These are phyloP conservation scores for Caenorhabditis plicata DNA, from an alignment of 2,888 invertebrate species.

Conservation along the genomic window DNA sequence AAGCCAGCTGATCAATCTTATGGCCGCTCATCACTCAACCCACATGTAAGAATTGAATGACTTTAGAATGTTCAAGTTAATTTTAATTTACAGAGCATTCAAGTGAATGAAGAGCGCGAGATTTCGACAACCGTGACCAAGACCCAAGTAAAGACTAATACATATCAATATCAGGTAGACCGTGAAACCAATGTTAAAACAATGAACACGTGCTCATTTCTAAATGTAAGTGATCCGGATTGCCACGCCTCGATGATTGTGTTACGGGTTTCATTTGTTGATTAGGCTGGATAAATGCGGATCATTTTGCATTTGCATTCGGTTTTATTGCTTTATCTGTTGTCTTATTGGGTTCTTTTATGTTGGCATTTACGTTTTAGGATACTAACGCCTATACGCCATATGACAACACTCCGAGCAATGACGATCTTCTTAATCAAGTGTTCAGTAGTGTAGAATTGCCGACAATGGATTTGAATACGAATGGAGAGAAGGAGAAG, in stretches of 20 bases:
- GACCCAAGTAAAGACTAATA: conserved; percentile 9
- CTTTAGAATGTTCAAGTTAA: neutral
- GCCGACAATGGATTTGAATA: conserved; percentile 7
- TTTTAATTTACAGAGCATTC: conserved; percentile 39
- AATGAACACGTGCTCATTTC: conserved; percentile 23
- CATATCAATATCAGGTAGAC: conserved; percentile 28
- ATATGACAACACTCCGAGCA: conserved; percentile 13
- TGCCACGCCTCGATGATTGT: neutral
- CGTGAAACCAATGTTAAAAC: neutral
- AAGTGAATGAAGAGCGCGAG: conserved; percentile 40
- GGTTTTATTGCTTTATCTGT: conserved; percentile 1
- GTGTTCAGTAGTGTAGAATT: conserved; percentile 36
- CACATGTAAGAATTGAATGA: conserved; percentile 28
- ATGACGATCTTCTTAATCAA: conserved; percentile 42
- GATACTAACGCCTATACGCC: conserved; percentile 3
- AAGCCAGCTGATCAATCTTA: conserved; percentile 1
- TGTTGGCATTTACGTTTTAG: neutral
- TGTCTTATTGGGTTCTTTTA: neutral
- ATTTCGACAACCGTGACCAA: conserved; percentile 14
- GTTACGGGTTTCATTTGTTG: neutral
- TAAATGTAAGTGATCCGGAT: conserved; percentile 26
- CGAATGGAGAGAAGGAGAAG: conserved; percentile 7
- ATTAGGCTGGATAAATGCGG: conserved; percentile 3
- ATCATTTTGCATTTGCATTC: conserved; percentile 5
- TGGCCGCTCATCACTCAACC: conserved; percentile 20